Evolutionary conservation across 2,113 vertebrate genomes (phyloP), one percentile per base, ranked within the genome.

Genomic region (Grus americana): DNA sequence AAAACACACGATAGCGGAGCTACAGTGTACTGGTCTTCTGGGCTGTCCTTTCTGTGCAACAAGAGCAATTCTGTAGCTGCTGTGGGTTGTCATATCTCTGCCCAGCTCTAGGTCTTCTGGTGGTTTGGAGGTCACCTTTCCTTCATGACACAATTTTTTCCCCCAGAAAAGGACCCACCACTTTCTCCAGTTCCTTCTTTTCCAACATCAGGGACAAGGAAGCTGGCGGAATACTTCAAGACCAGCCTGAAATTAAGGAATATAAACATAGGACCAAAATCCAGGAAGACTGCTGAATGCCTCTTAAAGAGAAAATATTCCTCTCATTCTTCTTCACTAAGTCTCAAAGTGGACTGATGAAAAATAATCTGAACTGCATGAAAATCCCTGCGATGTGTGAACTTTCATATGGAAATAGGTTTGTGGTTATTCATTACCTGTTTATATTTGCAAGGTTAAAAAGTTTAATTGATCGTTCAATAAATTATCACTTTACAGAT

Each of bases 401-500:
- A 97, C 92, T 97, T 96, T 97, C 91, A 46, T 95, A 94, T 68
- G 76, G 54, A 95, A 95, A 96, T 95, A 94, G 61, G 89, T 87
- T 86, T 87, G 90, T 96, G 93, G 86, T 65, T 98, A 93, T 96
- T 97, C 95, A 70, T 94, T 83, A 88, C 81, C 92, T 96, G 87
- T 96, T 98, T 98, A 92, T 97, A 94, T 98, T 97, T 97, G 93
- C 83, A 94, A 96, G 93, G 79, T 92, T 94, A 90, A 97, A 97
- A 97, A 96, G 96, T 98, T 97, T 97, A 97, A 98, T 98, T 98
- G 98, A 98, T 98, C 91, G 95, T 95, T 98, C 98, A 98, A 98
- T 98, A 98, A 98, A 98, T 98, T 98, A 98, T 98, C 98, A 97
- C 98, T 98, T 98, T 98, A 98, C 98, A 98, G 92, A 98, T 98